phyloP scores from a whole-genome alignment of 2,797 vertebrate genomes.

The Dromococcyx pavoninus region DNA sequence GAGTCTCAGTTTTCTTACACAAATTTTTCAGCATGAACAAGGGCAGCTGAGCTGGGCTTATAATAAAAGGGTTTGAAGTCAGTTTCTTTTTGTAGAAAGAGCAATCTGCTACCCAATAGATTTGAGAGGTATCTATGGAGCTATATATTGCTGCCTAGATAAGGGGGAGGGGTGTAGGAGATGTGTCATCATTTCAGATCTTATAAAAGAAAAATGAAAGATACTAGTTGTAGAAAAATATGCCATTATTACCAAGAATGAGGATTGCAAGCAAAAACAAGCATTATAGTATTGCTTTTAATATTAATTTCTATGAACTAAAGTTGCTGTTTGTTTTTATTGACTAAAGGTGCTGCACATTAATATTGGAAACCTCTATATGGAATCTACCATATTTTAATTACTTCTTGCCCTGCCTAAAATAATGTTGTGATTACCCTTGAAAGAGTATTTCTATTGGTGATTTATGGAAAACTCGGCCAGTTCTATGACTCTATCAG shows the following conservation, averaged over 20 bases:
- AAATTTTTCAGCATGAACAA: neutral
- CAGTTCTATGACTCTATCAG: conserved; percentile 7
- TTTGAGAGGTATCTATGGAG: neutral
- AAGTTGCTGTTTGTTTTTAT: conserved; percentile 34
- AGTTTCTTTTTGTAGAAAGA: neutral
- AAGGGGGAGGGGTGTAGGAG: neutral
- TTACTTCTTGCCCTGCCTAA: conserved; percentile 66
- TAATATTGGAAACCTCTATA: conserved; percentile 57
- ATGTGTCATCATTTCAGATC: neutral
- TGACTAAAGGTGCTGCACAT: conserved; percentile 42
- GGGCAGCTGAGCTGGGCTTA: neutral
- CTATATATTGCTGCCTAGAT: neutral
- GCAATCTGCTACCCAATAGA: neutral
- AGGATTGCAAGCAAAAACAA: neutral
- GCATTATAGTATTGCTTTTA: neutral
- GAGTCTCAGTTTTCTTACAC: neutral
- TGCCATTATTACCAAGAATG: neutral
- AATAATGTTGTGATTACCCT: conserved; percentile 65
- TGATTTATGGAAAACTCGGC: conserved; percentile 61
- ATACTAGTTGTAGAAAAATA: neutral
- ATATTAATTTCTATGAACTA: conserved; percentile 14
- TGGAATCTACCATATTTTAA: conserved; percentile 65
- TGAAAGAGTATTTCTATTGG: conserved; percentile 42
- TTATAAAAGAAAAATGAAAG: conserved; percentile 7
- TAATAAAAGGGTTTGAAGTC: neutral